These are phyloP conservation scores for Frieseomelitta varia DNA, from an alignment of 1,140 invertebrate genomes.

Conservation along the genomic window DNA sequence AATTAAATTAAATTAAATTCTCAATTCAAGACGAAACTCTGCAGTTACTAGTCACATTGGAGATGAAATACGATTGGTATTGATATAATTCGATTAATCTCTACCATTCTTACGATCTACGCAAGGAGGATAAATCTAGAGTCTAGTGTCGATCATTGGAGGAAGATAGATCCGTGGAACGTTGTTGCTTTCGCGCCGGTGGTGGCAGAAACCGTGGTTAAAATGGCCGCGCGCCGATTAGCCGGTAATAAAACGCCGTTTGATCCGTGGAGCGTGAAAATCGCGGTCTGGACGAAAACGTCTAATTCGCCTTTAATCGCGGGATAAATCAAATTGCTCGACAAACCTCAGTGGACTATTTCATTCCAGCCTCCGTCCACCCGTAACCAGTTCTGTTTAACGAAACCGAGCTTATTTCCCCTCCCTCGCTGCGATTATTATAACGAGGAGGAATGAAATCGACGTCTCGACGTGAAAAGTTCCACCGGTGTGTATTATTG, in stretches of 20 bases:
- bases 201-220: neutral
- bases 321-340: constrained; percentile 33
- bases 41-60: neutral
- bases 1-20: too few species aligned
- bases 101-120: neutral
- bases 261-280: constrained; percentile 40
- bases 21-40: neutral
- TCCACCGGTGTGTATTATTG: neutral
- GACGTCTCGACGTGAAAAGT: neutral
- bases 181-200: neutral
- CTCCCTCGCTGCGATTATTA: neutral
- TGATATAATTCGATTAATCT: neutral
- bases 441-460: neutral
- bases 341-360: neutral
- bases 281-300: constrained; percentile 1
- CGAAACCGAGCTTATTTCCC: neutral
- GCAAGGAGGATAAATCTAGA: neutral
- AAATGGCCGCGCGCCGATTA: constrained; percentile 7
- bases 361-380: neutral
- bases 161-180: neutral
- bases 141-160: neutral
- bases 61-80: neutral
- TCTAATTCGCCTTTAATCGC: constrained; percentile 14
- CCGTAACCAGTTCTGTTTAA: neutral
- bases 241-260: constrained; percentile 17